Percentiles rank a stretch among this genome's conserved stretches.
Evolutionary conservation across 2,113 vertebrate genomes (phyloP).

Genomic region (Felis catus): F.catus_Fca126_mat1.0 CM031415.1:158019001-158019500

Average conservation of each 20-base stretch:
- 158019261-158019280: background rate
- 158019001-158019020: background rate
- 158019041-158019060: background rate
- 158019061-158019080: background rate
- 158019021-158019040: background rate
- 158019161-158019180: background rate
- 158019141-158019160: background rate
- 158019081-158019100: background rate
- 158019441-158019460: slow-evolving; percentile 27
- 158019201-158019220: background rate
- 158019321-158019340: background rate
- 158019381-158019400: background rate
- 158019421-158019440: background rate
- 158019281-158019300: background rate
- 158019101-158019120: background rate
- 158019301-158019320: background rate
- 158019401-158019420: slow-evolving; percentile 38
- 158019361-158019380: background rate
- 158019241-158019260: background rate
- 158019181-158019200: background rate
- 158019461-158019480: too few species aligned
- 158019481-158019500: background rate
- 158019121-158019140: background rate
- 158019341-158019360: background rate
- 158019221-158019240: background rate